These are phyloP conservation scores for Pararge aegeria DNA, from an alignment of 1,140 invertebrate species.

Conservation along the genomic window DNA sequence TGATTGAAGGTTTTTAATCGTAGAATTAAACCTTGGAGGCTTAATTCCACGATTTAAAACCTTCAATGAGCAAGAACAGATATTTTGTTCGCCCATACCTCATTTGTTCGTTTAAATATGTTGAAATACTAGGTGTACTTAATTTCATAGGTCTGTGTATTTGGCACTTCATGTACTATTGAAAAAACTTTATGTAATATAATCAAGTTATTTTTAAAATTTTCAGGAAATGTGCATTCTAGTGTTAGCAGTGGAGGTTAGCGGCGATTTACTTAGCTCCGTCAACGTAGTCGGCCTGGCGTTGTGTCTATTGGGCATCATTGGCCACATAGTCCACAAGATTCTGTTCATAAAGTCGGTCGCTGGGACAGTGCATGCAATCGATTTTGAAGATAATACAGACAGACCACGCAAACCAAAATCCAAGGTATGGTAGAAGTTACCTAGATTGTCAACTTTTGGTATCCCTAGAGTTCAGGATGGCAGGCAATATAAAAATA, in stretches of 20 bases:
- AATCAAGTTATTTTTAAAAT: neutral
- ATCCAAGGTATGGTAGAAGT: conserved; percentile 16
- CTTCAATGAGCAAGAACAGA: too few species aligned
- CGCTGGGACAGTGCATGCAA: conserved; percentile 42
- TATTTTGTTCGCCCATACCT: too few species aligned
- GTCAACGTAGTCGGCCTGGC: conserved; percentile 93
- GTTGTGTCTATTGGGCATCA: conserved; percentile 94
- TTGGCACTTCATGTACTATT: too few species aligned
- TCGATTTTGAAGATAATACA: conserved; percentile 50
- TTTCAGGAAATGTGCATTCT: conserved; percentile 94
- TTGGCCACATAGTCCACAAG: conserved; percentile 92
- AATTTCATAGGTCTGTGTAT: too few species aligned
- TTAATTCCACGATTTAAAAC: too few species aligned
- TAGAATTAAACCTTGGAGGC: too few species aligned
- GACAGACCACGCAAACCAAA: conserved; percentile 39
- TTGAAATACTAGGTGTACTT: too few species aligned
- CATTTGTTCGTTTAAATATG: too few species aligned
- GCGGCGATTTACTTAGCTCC: conserved; percentile 90
- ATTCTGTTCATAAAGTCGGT: conserved; percentile 64
- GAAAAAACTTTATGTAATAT: neutral
- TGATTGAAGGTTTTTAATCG: too few species aligned
- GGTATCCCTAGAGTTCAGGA: too few species aligned
- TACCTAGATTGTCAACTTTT: too few species aligned
- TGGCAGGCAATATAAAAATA: too few species aligned
- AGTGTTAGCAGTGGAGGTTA: conserved; percentile 90